Evolutionary conservation across 2,113 vertebrate species (phyloP), one percentile per base, ranked within the genome.

Genomic region (Probosciger aterrimus): DNA sequence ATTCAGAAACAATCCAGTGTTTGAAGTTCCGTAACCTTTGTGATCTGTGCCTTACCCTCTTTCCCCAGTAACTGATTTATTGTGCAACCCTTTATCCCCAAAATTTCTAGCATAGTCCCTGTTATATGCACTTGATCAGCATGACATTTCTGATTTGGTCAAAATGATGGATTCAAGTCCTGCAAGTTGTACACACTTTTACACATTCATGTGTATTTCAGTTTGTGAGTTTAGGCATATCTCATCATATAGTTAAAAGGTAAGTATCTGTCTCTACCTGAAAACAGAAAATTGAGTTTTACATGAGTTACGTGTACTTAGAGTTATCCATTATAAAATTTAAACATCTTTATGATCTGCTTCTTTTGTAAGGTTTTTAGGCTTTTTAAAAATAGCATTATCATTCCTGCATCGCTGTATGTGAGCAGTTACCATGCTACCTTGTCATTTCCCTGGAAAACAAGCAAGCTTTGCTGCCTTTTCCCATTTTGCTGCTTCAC

Each of bases 401-500:
- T 37, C 82, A 55, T 86, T 92, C 53, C 24, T 79, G 44, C 79
- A 37, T 53, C 1, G 3, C 35, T 37, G 3, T 47, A 60, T 55
- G 22, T 75, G 44, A 7, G 1, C 60, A 55, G 27, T 82, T 81
- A 52, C 16, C 74, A 18, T 52, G 22, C 23, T 47, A 64, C 92
- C 55, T 37, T 89, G 85, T 59, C 31, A 33, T 86, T 82, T 87
- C 46, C 86, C 68, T 90, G 62, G 30, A 17, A 33, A 80, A 70
- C 16, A 46, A 49, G 46, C 69, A 73, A 47, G 39, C 85, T 92
- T 91, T 22, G 10, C 85, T 70, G 82, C 41, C 57, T 44, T 63
- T 83, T 85, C 55, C 49, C 69, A 31, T 87, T 92, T 65, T 79
- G 67, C 80, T 70, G 52, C 88, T 92, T 88, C 57, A 74, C 74